Evolutionary conservation across 2,888 invertebrate species (phyloP).

Genomic region (Tanypteryx hageni): DNA sequence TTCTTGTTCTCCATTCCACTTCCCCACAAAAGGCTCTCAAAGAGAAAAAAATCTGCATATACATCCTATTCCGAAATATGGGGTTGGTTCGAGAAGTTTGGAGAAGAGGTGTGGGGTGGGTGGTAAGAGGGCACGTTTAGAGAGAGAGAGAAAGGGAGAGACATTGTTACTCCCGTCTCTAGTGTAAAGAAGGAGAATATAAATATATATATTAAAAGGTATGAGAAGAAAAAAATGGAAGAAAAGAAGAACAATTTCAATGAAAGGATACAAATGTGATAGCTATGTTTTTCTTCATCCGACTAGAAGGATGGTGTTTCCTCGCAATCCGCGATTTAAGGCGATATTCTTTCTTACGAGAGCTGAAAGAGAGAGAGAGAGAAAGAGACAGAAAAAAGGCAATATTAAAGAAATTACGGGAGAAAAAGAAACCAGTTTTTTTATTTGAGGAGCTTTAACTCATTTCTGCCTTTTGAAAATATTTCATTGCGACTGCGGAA

Average conservation of each 20-base stretch:
- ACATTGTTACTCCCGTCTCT: not conserved
- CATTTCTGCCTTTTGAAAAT: not conserved
- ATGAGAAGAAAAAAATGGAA: not conserved
- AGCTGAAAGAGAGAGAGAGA: not conserved
- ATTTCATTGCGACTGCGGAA: not conserved
- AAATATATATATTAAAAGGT: constrained; percentile 24
- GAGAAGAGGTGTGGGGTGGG: not conserved
- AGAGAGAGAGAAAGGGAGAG: not conserved
- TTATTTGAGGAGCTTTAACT: not conserved
- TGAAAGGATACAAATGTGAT: constrained; percentile 47
- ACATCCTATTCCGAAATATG: constrained; percentile 13
- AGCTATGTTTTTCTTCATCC: not conserved
- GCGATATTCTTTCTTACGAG: not conserved
- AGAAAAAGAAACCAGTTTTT: not conserved
- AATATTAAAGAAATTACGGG: not conserved
- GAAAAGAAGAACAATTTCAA: constrained; percentile 38
- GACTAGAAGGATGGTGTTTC: not conserved
- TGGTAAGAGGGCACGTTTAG: not conserved
- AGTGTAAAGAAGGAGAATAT: not conserved
- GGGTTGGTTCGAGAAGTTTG: not conserved
- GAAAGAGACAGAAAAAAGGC: not conserved
- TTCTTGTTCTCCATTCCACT: not conserved
- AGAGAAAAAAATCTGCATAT: constrained; percentile 48
- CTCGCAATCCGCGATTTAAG: not conserved
- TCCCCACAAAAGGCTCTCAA: too few species aligned